Evolutionary conservation across 2,888 invertebrate species (phyloP).

Genomic region (Dynastes grantii): DNA sequence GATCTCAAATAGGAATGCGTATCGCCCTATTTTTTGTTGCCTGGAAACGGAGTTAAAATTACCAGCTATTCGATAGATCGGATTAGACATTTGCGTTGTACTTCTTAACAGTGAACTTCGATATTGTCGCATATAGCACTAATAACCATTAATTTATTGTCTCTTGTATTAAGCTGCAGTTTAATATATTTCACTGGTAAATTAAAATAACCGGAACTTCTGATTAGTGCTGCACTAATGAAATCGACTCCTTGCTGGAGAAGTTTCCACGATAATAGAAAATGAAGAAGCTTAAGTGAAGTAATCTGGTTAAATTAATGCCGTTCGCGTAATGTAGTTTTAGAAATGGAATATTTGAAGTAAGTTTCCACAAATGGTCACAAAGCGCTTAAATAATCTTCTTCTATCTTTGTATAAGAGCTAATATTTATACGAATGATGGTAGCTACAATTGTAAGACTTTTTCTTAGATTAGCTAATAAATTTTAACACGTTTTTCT

Average conservation of each 20-base stretch:
- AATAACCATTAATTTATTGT: too few relatives aligned
- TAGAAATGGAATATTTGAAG: not conserved
- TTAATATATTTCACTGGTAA: not conserved
- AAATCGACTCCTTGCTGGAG: not conserved
- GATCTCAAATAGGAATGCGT: not conserved
- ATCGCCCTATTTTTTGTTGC: not conserved
- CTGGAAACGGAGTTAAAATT: not conserved
- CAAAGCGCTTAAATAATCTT: too few relatives aligned
- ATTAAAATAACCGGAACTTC: conserved; percentile 3
- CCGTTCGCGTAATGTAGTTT: not conserved
- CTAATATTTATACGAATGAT: too few relatives aligned
- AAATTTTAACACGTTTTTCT: too few relatives aligned
- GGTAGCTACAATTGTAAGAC: too few relatives aligned
- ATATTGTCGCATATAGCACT: too few relatives aligned
- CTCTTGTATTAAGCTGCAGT: too few relatives aligned
- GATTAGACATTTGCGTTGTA: not conserved
- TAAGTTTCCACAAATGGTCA: not conserved
- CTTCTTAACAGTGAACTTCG: too few relatives aligned
- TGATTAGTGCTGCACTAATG: not conserved
- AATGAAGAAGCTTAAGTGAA: conserved; percentile 16
- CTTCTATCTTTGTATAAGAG: too few relatives aligned
- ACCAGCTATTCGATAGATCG: not conserved
- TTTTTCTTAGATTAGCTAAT: too few relatives aligned
- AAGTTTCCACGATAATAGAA: not conserved
- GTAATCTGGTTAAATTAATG: conserved; percentile 10